These are phyloP conservation scores for Aegotheles bennettii DNA, from an alignment of 2,113 vertebrate species.

Conservation along the genomic window DNA sequence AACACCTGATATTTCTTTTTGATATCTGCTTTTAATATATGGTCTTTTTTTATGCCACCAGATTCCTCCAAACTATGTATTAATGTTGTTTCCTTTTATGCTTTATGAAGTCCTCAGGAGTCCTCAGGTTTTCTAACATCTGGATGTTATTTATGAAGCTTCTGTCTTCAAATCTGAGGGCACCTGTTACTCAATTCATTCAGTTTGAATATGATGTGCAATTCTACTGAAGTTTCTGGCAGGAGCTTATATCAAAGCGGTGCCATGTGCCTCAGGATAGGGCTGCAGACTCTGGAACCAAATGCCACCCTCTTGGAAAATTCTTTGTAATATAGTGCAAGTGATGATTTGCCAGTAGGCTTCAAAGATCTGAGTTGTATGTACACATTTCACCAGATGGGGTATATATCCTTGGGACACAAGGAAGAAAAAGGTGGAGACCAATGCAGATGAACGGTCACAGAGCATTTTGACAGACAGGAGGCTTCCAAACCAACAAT, in stretches of 20 bases:
- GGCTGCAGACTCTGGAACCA: neutral
- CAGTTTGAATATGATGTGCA: neutral
- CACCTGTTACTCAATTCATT: neutral
- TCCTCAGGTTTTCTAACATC: neutral
- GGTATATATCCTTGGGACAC: neutral
- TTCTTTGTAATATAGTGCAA: neutral
- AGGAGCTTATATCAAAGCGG: neutral
- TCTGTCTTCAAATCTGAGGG: neutral
- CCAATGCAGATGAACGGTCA: neutral
- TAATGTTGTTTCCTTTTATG: neutral
- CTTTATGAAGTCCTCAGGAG: neutral
- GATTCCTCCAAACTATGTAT: neutral
- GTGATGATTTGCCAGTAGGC: neutral
- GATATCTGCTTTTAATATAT: neutral
- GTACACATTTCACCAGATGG: neutral
- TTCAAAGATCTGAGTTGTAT: neutral
- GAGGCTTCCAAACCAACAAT: neutral
- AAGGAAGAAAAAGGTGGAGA: neutral
- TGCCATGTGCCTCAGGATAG: too few relatives aligned
- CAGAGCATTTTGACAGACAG: neutral
- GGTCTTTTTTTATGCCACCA: neutral
- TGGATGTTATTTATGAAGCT: neutral
- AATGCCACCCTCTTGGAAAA: neutral
- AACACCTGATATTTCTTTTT: slow-evolving; percentile 1
- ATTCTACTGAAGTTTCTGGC: neutral